phyloP scores from a whole-genome alignment of 2,797 vertebrate genomes.

The Holocentrus rufus region DNA sequence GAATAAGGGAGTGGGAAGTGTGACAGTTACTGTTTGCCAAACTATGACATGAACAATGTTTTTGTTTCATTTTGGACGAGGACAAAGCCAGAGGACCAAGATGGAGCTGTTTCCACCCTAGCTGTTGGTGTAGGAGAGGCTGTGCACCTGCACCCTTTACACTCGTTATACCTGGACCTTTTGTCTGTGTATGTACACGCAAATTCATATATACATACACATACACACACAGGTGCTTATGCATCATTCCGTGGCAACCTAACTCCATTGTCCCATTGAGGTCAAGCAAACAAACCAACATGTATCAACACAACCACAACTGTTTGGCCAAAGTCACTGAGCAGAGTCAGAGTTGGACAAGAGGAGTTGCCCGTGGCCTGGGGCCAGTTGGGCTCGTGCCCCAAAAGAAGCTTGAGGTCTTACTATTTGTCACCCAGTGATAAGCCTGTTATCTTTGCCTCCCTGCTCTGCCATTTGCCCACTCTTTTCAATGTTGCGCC shows the following conservation, averaged over 20 bases:
- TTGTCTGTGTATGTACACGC: conserved; percentile 4
- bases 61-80: not conserved
- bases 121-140: not conserved
- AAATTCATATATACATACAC: conserved; percentile 16
- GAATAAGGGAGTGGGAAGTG: not conserved
- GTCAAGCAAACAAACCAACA: conserved; percentile 27
- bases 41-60: not conserved
- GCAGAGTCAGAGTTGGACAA: conserved; percentile 10
- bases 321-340: conserved; percentile 11
- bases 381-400: conserved; percentile 2
- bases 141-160: not conserved
- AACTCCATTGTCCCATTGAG: not conserved
- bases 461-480: no score
- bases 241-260: conserved; percentile 11
- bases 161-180: not conserved
- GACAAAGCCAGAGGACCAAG: not conserved
- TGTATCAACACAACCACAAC: conserved; percentile 1
- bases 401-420: no score
- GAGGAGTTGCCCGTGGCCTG: not conserved
- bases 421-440: no score
- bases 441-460: no score
- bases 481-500: no score
- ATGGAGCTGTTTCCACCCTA: not conserved
- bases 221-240: no score
- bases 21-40: not conserved